Percentiles rank a stretch among this genome's conserved stretches.
phyloP scores from a whole-genome alignment of 2,888 invertebrate genomes.

The Eupithecia vulgata region DNA sequence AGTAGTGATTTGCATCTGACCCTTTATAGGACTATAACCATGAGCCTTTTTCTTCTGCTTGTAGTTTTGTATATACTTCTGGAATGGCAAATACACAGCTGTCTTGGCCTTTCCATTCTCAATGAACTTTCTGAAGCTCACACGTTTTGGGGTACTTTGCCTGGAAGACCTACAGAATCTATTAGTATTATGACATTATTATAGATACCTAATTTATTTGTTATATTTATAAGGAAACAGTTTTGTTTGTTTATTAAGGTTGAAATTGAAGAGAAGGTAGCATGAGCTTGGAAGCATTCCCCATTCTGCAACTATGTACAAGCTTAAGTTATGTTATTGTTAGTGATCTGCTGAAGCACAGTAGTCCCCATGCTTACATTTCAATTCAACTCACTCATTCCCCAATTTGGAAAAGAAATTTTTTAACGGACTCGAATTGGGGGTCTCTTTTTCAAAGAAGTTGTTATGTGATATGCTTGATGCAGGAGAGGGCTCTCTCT shows the following conservation, averaged over 20 bases:
- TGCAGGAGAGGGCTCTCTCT: slow-evolving; percentile 60
- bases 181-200: not conserved
- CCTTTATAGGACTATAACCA: slow-evolving; percentile 72
- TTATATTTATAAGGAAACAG: slow-evolving; percentile 1
- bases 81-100: slow-evolving; percentile 87
- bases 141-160: slow-evolving; percentile 79
- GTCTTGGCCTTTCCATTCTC: slow-evolving; percentile 77
- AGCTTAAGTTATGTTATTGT: slow-evolving; percentile 34
- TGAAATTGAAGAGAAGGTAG: slow-evolving; percentile 28
- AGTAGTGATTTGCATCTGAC: slow-evolving; percentile 67
- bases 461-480: slow-evolving; percentile 72
- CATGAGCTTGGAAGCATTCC: slow-evolving; percentile 31
- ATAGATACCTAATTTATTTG: not conserved
- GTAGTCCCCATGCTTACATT: slow-evolving; percentile 70
- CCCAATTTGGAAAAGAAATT: slow-evolving; percentile 76
- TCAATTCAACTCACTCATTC: slow-evolving; percentile 76
- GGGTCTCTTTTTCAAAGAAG: slow-evolving; percentile 71
- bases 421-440: slow-evolving; percentile 77
- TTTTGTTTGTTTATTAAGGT: not conserved
- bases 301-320: slow-evolving; percentile 43
- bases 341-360: slow-evolving; percentile 43
- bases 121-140: slow-evolving; percentile 75
- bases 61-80: slow-evolving; percentile 74
- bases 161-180: slow-evolving; percentile 54
- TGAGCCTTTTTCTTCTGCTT: slow-evolving; percentile 71